phyloP scores from a whole-genome alignment of 2,113 vertebrate genomes.

The Bubo bubo region DNA sequence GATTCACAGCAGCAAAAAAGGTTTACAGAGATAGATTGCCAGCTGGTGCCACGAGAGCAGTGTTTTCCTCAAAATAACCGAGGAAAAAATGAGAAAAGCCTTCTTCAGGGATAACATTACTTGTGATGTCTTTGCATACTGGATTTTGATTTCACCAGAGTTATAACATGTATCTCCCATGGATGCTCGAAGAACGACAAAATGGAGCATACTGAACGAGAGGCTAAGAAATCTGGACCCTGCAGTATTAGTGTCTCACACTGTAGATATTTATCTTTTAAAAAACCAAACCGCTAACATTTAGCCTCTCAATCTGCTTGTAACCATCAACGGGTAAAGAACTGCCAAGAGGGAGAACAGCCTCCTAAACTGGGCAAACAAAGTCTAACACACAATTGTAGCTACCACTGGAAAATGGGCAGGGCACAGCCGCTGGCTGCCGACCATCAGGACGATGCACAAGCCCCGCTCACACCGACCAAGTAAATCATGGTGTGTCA shows the following conservation, averaged over 20 bases:
- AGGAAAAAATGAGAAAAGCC: neutral
- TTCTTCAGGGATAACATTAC: slow-evolving; percentile 38
- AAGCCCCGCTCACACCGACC: neutral
- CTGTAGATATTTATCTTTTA: neutral
- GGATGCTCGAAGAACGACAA: slow-evolving; percentile 46
- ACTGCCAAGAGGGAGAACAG: neutral
- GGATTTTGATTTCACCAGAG: slow-evolving; percentile 35
- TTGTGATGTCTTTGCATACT: neutral
- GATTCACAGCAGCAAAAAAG: slow-evolving; percentile 41
- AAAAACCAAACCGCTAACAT: neutral
- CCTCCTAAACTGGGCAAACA: neutral
- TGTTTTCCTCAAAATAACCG: slow-evolving; percentile 15
- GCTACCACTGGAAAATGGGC: neutral
- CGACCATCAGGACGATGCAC: neutral
- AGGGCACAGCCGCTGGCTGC: neutral
- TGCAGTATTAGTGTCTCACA: neutral
- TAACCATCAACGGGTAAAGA: slow-evolving; percentile 1
- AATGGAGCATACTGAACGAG: slow-evolving; percentile 13
- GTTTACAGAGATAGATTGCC: slow-evolving; percentile 51
- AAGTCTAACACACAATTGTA: neutral
- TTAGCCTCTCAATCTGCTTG: neutral
- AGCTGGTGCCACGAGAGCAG: slow-evolving; percentile 64
- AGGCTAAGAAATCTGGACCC: neutral
- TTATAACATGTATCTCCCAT: neutral
- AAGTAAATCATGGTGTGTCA: neutral